These are phyloP conservation scores for Caiman crocodilus DNA, from an alignment of 2,797 vertebrate genomes.

Conservation along the genomic window DNA sequence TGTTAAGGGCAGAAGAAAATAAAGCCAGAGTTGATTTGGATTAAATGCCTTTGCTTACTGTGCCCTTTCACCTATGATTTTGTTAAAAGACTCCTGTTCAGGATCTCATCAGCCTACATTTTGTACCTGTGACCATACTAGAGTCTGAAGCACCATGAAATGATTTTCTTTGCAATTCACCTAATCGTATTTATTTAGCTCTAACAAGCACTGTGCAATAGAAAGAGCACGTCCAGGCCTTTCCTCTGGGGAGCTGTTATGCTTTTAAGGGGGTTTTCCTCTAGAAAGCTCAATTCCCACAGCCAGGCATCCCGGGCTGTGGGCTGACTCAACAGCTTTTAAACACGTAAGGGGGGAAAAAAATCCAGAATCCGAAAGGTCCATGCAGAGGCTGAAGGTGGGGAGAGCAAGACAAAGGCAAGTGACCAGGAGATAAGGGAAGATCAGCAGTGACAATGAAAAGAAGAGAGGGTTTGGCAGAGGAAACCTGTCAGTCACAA, in stretches of 20 bases:
- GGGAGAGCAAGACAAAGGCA: background rate
- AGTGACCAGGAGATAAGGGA: background rate
- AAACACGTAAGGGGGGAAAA: background rate
- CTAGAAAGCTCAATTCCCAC: background rate
- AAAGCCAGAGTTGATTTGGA: background rate
- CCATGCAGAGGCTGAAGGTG: background rate
- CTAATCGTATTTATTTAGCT: background rate
- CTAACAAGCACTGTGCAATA: background rate
- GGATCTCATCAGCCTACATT: background rate
- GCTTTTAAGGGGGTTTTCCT: background rate
- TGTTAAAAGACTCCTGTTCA: too few relatives aligned
- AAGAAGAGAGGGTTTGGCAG: background rate
- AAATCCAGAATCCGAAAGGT: background rate
- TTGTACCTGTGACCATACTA: background rate
- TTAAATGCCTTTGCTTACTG: conserved; percentile 12
- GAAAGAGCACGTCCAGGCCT: background rate
- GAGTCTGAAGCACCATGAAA: background rate
- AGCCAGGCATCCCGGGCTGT: background rate
- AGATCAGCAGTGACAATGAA: background rate
- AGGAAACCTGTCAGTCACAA: background rate
- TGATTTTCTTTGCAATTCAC: background rate
- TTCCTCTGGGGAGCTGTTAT: background rate
- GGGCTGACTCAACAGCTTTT: background rate
- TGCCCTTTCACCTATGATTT: background rate
- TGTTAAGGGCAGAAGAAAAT: conserved; percentile 2